A percentile compares a stretch with the other conserved stretches of the same genome.
Evolutionary conservation across 1,140 invertebrate genomes (phyloP).

Genomic region (Asobara japonica): DNA sequence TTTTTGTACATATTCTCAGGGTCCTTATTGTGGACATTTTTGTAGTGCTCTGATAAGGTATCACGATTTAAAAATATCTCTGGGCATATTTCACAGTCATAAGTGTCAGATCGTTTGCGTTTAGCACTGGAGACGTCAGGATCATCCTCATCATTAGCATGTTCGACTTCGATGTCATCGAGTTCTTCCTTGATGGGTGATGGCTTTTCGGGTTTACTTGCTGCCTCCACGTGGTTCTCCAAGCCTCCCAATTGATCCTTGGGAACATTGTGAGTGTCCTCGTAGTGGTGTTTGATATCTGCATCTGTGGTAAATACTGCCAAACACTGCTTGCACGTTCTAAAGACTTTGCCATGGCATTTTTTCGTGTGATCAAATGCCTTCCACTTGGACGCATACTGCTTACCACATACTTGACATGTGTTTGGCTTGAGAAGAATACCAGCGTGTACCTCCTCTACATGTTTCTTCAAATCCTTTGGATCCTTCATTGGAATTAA

Average conservation of each 20-base stretch:
- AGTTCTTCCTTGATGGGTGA: conserved; percentile 58
- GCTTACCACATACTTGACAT: conserved; percentile 72
- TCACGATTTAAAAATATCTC: conserved; percentile 60
- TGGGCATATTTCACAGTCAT: conserved; percentile 62
- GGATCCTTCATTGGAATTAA: conserved; percentile 69
- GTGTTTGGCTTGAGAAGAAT: conserved; percentile 67
- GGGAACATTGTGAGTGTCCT: conserved; percentile 58
- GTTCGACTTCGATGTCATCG: conserved; percentile 59
- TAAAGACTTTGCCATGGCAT: conserved; percentile 70
- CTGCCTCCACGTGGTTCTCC: conserved; percentile 54
- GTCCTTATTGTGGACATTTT: conserved; percentile 59
- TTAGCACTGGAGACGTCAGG: conserved; percentile 13
- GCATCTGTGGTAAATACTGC: conserved; percentile 68
- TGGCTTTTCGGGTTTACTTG: conserved; percentile 38
- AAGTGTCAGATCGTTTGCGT: conserved; percentile 53
- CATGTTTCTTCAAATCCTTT: conserved; percentile 70
- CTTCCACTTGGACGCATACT: conserved; percentile 72
- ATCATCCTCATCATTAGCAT: conserved; percentile 39
- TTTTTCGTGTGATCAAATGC: conserved; percentile 73
- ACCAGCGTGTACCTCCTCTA: conserved; percentile 65
- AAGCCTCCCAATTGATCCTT: conserved; percentile 61
- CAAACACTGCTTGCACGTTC: conserved; percentile 71
- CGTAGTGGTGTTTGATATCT: conserved; percentile 66
- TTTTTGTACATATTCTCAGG: conserved; percentile 56
- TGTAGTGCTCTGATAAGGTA: conserved; percentile 57